Evolutionary conservation across 2,113 vertebrate species (phyloP), one percentile per base, ranked within the genome.

Genomic region (Oreochromis tanganicae): DNA sequence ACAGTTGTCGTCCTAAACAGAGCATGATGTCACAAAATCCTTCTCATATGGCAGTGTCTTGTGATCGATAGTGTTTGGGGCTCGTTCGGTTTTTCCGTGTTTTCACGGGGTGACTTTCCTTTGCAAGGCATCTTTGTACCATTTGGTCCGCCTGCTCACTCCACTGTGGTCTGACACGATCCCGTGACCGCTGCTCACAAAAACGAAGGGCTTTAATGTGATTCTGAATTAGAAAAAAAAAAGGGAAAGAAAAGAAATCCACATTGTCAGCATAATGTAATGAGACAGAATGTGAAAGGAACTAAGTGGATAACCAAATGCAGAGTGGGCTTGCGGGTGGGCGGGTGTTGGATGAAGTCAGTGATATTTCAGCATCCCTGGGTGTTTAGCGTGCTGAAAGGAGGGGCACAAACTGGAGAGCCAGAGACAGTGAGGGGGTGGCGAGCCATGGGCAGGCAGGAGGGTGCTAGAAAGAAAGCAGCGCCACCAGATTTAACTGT

Each of bases 341-440:
- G 86, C 66, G 85, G 86, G 80, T 66, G 81, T 71, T n/a, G 88
- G 91, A 92, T 92, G 91, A 92, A 90, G 90, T 93, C 92, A 88
- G 94, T 88, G 85, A 94, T 95, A 93, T 95, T 94, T 94, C 91
- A 94, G 90, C 89, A 88, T 94, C 88, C 86, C 91, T 89, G 34
- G 4, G 91, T 90, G 92, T 90, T 93, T 84, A 87, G 80, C 36
- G 84, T 87, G 93, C 91, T 91, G 88, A 94, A 84, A 91, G 84
- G 86, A 68, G 85, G 86, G 68, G 13, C 50, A 88, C 81, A 83
- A 32, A 34, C 50, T n/a, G n/a, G 36, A 71, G 88, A 80, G 87
- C 59, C 82, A 90, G 81, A 92, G 89, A 90, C 89, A 80, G 73
- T 11, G 81, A 66, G 82, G 90, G 89, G 83, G 84, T 36, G 63